A percentile compares a stretch with the other conserved stretches of the same genome.
Conservation (phyloP, 2,888 invertebrate species). For the Rhagonycha lutea region DNA sequence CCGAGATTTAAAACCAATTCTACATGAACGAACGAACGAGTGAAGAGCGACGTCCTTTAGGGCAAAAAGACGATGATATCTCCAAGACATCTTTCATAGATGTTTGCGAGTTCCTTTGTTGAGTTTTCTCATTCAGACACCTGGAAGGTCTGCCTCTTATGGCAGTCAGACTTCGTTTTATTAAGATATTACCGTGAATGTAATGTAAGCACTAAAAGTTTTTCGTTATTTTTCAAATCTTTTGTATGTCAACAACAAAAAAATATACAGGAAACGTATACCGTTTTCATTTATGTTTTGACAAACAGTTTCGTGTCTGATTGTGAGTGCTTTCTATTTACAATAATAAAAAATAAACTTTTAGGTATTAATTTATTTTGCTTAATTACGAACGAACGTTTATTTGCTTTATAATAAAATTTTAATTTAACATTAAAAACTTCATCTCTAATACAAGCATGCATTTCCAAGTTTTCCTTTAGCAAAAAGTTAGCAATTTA, state of each 20-base stretch:
- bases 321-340: neutral
- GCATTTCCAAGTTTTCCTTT: neutral
- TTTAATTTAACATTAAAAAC: neutral
- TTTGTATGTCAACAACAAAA: conserved; percentile 20
- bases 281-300: conserved; percentile 16
- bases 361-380: neutral
- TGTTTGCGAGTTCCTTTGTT: conserved; percentile 32
- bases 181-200: conserved; percentile 32
- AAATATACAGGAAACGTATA: conserved; percentile 13
- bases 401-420: neutral
- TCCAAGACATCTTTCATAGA: conserved; percentile 35
- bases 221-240: conserved; percentile 21
- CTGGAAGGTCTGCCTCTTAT: conserved; percentile 28
- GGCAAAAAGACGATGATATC: conserved; percentile 35
- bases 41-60: conserved; percentile 11
- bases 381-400: neutral
- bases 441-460: neutral
- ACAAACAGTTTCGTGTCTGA: conserved; percentile 12
- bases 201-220: conserved; percentile 30
- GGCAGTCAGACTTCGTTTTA: conserved; percentile 24
- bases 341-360: neutral
- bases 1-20: conserved; percentile 20
- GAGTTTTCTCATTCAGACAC: conserved; percentile 32
- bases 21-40: conserved; percentile 13
- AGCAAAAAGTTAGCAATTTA: neutral